Evolutionary conservation across 2,888 invertebrate genomes (phyloP).

Genomic region (Limnephilus auricula): DNA sequence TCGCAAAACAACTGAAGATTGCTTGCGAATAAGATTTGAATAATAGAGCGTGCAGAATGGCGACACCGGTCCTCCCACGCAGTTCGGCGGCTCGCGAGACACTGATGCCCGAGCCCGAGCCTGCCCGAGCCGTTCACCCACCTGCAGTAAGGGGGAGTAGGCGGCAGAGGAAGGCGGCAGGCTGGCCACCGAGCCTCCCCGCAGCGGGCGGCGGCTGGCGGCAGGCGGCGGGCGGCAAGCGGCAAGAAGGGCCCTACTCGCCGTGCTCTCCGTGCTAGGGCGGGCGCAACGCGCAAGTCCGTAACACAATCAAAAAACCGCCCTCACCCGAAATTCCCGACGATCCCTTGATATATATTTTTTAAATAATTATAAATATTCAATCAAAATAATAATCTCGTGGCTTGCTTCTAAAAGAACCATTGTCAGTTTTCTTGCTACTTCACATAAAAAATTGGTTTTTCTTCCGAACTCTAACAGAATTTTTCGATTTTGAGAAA

Average conservation of each 20-base stretch:
- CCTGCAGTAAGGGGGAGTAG: conserved; percentile 28
- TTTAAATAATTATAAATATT: not conserved
- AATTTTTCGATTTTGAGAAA: too few relatives aligned
- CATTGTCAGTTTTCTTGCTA: too few relatives aligned
- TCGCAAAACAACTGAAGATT: conserved; percentile 35
- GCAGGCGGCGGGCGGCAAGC: not conserved
- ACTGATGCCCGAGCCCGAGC: conserved; percentile 47
- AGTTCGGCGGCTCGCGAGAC: conserved; percentile 58
- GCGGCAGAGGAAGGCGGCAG: not conserved
- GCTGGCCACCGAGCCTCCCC: conserved; percentile 21
- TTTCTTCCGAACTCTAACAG: too few relatives aligned
- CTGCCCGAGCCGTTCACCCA: conserved; percentile 49
- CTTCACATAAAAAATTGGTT: too few relatives aligned
- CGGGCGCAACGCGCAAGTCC: conserved; percentile 54
- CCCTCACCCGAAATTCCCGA: conserved; percentile 36
- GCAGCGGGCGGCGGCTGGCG: conserved; percentile 31
- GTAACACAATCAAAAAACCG: not conserved
- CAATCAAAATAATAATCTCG: not conserved
- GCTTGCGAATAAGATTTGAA: conserved; percentile 30
- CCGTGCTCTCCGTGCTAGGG: not conserved
- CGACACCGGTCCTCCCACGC: conserved; percentile 64
- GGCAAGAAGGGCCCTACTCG: not conserved
- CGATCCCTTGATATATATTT: not conserved
- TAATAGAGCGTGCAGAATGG: conserved; percentile 42
- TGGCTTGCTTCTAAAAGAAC: too few relatives aligned